A percentile compares a stretch with the other conserved stretches of the same genome.
Conservation (phyloP, 2,113 vertebrate species). For the Hippotragus niger region DNA sequence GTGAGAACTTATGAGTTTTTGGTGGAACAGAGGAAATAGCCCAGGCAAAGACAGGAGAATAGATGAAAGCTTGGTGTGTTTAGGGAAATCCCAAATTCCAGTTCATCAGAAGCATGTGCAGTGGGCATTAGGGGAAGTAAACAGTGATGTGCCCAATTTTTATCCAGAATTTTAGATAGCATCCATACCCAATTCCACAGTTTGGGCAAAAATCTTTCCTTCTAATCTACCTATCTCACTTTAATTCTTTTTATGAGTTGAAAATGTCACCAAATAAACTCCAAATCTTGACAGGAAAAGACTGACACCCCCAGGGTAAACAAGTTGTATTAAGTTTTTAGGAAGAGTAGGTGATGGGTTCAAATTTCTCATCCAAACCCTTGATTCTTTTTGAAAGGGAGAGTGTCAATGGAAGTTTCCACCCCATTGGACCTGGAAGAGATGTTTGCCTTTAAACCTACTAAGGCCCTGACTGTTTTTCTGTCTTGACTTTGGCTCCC, state of each 20-base stretch:
- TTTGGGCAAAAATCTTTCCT: neutral
- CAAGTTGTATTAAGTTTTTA: neutral
- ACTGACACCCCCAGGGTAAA: neutral
- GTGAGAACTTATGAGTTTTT: neutral
- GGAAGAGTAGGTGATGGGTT: neutral
- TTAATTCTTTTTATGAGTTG: neutral
- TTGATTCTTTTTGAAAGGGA: neutral
- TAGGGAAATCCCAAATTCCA: neutral
- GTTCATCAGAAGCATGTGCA: neutral
- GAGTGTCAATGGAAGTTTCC: neutral
- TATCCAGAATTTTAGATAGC: neutral
- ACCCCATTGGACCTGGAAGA: neutral
- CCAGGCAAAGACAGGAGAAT: neutral
- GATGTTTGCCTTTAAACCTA: neutral
- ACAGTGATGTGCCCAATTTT: neutral
- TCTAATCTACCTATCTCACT: neutral
- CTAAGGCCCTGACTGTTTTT: neutral
- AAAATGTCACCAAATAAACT: neutral
- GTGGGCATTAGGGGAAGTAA: neutral
- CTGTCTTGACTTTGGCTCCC: neutral
- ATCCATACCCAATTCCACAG: neutral
- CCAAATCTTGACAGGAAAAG: neutral
- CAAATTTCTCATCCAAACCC: neutral
- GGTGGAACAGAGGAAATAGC: neutral
- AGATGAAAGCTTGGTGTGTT: neutral